Base-by-base conservation (phyloP, 2,888 invertebrate species). In the Eretmocerus hayati region DNA sequence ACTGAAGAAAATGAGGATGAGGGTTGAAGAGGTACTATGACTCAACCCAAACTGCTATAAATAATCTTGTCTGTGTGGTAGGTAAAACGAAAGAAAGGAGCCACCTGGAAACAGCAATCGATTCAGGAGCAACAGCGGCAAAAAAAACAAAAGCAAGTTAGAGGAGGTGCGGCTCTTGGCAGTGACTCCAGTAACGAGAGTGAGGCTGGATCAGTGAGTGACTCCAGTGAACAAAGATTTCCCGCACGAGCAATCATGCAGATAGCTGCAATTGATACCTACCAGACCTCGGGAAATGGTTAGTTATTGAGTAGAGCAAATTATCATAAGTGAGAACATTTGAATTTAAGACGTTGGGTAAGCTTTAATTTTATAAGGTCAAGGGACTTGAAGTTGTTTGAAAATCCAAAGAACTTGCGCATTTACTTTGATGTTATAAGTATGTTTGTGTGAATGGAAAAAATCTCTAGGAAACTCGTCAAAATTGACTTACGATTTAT, bases 31-130 rank as follows among this genome's bases (percentile, higher is more conserved):
- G 46, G 23, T 19, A 44, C 37, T 42, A 32, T 46, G 42, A 37
- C 46, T 51, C 26, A 9, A 11, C 26, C 26, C 11, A 11, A 43
- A 46, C 43, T 53, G 67, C 67, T 68, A 69, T 69, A 67, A 39
- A 66, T 66, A 69, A 69, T 66, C 47, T 45, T 54, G 37, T 54
- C 54, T 54, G 62, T 69, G 65, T 69, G 69, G 66, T 71, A 73
- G 70, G 77, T 79, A 65, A 81, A 80, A 67, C 73, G 80, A 68
- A 80, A 80, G 75, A 80, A 80, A 70, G 79, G 79, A 57, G 75
- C 64, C 71, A 79, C 74, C 72, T 66, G 67, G 57, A 73, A 64
- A 58, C 70, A 70, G 58, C 71, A 71, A 60, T 60, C 65, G 49
- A 62, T 63, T 53, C 70, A 69, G 59, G 69, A 71, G 56, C 68